phyloP scores from a whole-genome alignment of 2,797 vertebrate genomes.

The Microchirus variegatus region DNA sequence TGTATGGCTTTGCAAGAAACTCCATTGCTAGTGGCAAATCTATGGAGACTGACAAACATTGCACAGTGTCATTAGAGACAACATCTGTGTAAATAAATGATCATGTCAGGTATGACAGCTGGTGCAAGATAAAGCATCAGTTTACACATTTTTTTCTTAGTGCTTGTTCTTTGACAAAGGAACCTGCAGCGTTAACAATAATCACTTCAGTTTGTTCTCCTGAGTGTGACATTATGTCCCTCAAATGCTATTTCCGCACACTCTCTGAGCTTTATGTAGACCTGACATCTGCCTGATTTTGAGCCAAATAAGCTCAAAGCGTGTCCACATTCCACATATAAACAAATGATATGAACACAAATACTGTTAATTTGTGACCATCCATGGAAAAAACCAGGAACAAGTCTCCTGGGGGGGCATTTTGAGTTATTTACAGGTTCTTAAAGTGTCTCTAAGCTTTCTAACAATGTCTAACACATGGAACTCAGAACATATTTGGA shows the following conservation, averaged over 20 bases:
- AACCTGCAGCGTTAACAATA: constrained; percentile 3
- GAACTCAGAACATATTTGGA: too few species aligned
- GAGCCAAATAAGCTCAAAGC: too few species aligned
- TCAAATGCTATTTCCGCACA: constrained; percentile 45
- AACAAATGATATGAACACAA: not conserved
- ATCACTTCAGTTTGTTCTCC: constrained; percentile 27
- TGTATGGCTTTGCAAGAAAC: constrained; percentile 9
- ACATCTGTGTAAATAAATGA: constrained; percentile 26
- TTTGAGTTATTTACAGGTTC: too few species aligned
- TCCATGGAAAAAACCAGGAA: too few species aligned
- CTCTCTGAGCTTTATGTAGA: too few species aligned
- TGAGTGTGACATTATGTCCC: constrained; percentile 41
- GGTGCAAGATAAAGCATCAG: constrained; percentile 19
- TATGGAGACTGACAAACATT: constrained; percentile 36
- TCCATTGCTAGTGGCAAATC: constrained; percentile 37
- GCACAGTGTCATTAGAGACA: constrained; percentile 25
- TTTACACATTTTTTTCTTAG: constrained; percentile 25
- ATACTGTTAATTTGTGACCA: too few species aligned
- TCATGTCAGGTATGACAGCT: constrained; percentile 35
- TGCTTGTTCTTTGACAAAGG: constrained; percentile 4
- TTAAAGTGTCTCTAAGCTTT: too few species aligned
- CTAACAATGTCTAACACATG: too few species aligned
- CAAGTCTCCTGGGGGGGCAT: too few species aligned
- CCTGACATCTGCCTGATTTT: too few species aligned
- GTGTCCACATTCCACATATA: not conserved